Conservation (phyloP, 2,888 invertebrate species). For the Eupithecia dodoneata region DNA sequence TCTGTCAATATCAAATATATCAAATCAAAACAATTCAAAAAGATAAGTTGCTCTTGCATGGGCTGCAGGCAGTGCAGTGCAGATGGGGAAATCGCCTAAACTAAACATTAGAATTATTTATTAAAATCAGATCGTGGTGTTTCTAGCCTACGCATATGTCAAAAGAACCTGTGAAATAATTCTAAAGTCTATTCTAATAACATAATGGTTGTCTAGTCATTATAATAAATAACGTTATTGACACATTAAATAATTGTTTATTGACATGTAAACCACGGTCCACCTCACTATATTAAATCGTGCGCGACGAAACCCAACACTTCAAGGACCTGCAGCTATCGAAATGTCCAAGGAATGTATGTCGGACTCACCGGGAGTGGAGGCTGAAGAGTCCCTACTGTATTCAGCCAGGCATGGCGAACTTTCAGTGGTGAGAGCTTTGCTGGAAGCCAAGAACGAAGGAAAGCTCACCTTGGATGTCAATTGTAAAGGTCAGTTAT, state of each 20-base stretch:
- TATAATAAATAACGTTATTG: not conserved
- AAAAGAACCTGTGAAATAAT: not conserved
- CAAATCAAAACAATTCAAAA: not conserved
- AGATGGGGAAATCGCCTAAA: not conserved
- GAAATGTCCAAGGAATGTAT: conserved; percentile 61
- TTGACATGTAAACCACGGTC: conserved; percentile 28
- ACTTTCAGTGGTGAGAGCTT: conserved; percentile 78
- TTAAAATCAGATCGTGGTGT: not conserved
- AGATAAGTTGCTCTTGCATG: not conserved
- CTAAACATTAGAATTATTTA: not conserved
- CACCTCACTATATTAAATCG: conserved; percentile 12
- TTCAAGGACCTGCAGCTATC: conserved; percentile 19
- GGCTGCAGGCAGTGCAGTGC: not conserved
- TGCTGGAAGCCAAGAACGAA: conserved; percentile 78
- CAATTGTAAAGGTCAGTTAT: conserved; percentile 85
- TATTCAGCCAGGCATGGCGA: conserved; percentile 87
- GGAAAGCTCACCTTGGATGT: conserved; percentile 84
- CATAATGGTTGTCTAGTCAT: not conserved
- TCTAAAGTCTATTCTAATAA: not conserved
- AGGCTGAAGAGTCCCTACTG: conserved; percentile 84
- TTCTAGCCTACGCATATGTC: not conserved
- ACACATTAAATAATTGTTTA: conserved; percentile 25
- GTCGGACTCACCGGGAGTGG: conserved; percentile 52
- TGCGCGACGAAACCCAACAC: conserved; percentile 15
- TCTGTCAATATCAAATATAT: too few relatives aligned